These are phyloP conservation scores for Bostrychus sinensis DNA, from an alignment of 2,113 vertebrate species.

Conservation along the genomic window DNA sequence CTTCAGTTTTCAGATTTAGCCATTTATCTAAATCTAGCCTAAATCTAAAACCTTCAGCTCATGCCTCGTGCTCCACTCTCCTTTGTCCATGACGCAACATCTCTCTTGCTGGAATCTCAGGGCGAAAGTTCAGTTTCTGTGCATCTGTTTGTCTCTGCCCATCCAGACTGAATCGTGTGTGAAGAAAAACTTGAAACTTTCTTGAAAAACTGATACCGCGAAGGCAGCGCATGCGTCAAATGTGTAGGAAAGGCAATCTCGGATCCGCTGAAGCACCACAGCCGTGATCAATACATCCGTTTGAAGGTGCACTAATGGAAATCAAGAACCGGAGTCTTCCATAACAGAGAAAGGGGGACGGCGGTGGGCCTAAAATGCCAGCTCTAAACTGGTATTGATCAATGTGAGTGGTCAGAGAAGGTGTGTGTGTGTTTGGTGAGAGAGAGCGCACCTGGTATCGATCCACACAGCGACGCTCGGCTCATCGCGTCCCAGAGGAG, in stretches of 20 bases:
- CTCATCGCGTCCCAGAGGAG: slow-evolving; percentile 16
- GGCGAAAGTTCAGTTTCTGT: too few species aligned
- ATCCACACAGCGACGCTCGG: slow-evolving; percentile 17
- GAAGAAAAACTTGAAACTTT: too few species aligned
- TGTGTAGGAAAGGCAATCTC: slow-evolving; percentile 33
- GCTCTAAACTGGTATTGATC: slow-evolving; percentile 64
- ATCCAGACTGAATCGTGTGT: too few species aligned
- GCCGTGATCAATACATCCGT: slow-evolving; percentile 40
- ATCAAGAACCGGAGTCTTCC: slow-evolving; percentile 39
- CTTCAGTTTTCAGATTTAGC: too few species aligned
- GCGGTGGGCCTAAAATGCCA: slow-evolving; percentile 27
- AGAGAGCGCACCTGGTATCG: slow-evolving; percentile 26
- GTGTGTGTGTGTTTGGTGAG: not conserved
- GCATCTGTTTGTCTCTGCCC: too few species aligned
- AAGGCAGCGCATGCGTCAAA: not conserved
- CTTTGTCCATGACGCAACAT: too few species aligned
- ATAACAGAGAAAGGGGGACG: slow-evolving; percentile 34
- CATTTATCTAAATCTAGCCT: too few species aligned
- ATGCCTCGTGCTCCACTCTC: too few species aligned
- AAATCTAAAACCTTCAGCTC: too few species aligned
- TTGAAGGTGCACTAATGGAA: slow-evolving; percentile 52
- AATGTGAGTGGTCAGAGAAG: slow-evolving; percentile 4
- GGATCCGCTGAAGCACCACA: slow-evolving; percentile 15
- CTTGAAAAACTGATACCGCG: not conserved
- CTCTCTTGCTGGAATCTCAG: too few species aligned